These are phyloP conservation scores for Microchrysa polita DNA, from an alignment of 2,888 invertebrate species.

Conservation along the genomic window DNA sequence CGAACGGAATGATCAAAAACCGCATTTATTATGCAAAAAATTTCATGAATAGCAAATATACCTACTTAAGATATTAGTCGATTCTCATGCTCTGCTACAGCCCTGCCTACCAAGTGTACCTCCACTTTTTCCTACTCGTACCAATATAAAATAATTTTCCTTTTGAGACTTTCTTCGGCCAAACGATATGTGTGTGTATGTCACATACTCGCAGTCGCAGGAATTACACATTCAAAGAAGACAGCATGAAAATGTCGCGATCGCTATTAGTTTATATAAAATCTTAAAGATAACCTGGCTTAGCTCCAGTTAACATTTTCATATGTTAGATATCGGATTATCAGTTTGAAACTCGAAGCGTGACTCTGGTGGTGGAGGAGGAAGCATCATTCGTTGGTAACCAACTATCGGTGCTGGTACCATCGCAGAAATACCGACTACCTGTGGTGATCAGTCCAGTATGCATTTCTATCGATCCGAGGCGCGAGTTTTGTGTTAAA, in stretches of 20 bases:
- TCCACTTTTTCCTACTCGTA: slow-evolving; percentile 4
- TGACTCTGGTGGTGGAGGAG: background rate
- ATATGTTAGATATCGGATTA: slow-evolving; percentile 31
- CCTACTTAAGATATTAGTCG: no score
- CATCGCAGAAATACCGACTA: background rate
- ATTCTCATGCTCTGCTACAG: background rate
- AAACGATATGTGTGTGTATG: no score
- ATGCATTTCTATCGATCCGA: no score
- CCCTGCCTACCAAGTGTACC: background rate
- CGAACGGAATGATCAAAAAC: no score
- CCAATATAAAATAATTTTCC: slow-evolving; percentile 23
- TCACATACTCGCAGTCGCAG: background rate
- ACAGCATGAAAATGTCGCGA: slow-evolving; percentile 36
- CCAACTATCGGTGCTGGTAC: background rate
- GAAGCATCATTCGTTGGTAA: background rate
- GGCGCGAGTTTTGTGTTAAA: no score
- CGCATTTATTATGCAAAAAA: no score
- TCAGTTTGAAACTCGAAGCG: background rate
- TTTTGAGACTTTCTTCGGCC: slow-evolving; percentile 36
- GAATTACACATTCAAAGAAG: slow-evolving; percentile 24
- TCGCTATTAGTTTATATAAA: slow-evolving; percentile 35
- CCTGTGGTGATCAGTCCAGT: background rate
- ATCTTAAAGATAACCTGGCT: slow-evolving; percentile 15
- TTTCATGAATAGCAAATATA: no score
- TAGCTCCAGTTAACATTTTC: slow-evolving; percentile 19